Percentiles rank a stretch among this genome's conserved stretches.
Conservation (phyloP, 1,140 invertebrate species). For the Oryctes rhinoceros region DNA sequence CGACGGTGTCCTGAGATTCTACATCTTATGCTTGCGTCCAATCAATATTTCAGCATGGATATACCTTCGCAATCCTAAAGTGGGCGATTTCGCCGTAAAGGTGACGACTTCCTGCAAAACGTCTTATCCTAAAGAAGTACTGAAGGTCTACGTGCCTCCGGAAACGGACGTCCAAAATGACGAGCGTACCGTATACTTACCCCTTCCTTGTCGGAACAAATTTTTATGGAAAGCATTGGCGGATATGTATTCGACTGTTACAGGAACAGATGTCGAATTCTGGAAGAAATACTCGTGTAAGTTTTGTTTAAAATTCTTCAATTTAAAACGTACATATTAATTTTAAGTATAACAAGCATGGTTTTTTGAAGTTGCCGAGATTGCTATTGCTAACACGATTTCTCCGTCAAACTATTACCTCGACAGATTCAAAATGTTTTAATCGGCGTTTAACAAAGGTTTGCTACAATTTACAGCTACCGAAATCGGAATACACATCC, state of each 20-base stretch:
- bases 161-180: not conserved
- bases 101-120: conserved; percentile 42
- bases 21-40: conserved; percentile 35
- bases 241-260: conserved; percentile 43
- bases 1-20: not conserved
- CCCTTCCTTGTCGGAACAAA: conserved; percentile 51
- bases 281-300: not conserved
- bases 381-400: too few species aligned
- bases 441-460: too few species aligned
- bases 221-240: conserved; percentile 48
- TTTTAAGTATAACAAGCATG: too few species aligned
- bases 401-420: too few species aligned
- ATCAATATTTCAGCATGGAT: conserved; percentile 39
- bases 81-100: conserved; percentile 54
- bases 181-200: not conserved
- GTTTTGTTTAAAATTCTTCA: not conserved
- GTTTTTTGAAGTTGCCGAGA: too few species aligned
- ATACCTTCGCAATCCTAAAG: conserved; percentile 48
- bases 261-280: not conserved
- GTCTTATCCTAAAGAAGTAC: conserved; percentile 25
- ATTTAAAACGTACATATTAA: not conserved
- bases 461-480: not conserved
- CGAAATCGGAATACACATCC: not conserved
- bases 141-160: conserved; percentile 42
- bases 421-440: too few species aligned